A percentile compares a stretch with the other conserved stretches of the same genome.
Evolutionary conservation across 1,140 invertebrate genomes (phyloP).

Genomic region (Drosophila parvula): DNA sequence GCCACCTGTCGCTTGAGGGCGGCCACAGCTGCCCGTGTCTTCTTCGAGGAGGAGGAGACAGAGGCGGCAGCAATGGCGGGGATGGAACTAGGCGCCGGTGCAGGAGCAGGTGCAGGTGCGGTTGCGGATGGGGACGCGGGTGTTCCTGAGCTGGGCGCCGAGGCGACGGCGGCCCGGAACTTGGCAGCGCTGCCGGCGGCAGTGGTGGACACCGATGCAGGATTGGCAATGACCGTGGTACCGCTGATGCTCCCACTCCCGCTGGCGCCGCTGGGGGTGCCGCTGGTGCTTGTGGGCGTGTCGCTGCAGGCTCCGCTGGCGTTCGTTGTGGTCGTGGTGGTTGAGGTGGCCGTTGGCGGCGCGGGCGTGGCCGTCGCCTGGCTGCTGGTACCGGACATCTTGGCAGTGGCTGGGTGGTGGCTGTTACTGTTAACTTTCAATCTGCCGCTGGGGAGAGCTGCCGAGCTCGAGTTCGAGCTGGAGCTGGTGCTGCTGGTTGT

Average conservation of each 20-base stretch:
- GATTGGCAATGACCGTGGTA: conserved; percentile 44
- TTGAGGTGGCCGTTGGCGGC: conserved; percentile 51
- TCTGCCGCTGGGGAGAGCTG: conserved; percentile 26
- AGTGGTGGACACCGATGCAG: conserved; percentile 46
- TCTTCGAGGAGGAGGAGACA: conserved; percentile 53
- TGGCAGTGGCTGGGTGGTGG: conserved; percentile 66
- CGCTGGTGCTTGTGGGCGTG: conserved; percentile 22
- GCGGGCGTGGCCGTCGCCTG: conserved; percentile 56
- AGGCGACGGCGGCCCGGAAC: conserved; percentile 66
- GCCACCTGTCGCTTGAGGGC: conserved; percentile 70
- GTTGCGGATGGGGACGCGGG: conserved; percentile 22
- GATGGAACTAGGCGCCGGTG: conserved; percentile 29
- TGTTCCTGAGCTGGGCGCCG: conserved; percentile 49
- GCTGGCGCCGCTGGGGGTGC: conserved; percentile 24
- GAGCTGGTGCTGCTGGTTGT: conserved; percentile 9
- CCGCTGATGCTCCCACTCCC: conserved; percentile 21
- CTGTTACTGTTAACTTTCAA: conserved; percentile 75
- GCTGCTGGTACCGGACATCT: conserved; percentile 64
- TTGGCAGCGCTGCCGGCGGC: conserved; percentile 66
- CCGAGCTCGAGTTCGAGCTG: conserved; percentile 12
- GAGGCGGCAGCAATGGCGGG: conserved; percentile 14
- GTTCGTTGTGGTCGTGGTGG: conserved; percentile 51
- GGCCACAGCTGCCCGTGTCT: conserved; percentile 64
- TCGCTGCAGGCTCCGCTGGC: conserved; percentile 32
- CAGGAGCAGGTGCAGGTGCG: conserved; percentile 23